Base-by-base conservation (phyloP, 1,140 invertebrate genomes). In the Saccostrea glomerata region DNA sequence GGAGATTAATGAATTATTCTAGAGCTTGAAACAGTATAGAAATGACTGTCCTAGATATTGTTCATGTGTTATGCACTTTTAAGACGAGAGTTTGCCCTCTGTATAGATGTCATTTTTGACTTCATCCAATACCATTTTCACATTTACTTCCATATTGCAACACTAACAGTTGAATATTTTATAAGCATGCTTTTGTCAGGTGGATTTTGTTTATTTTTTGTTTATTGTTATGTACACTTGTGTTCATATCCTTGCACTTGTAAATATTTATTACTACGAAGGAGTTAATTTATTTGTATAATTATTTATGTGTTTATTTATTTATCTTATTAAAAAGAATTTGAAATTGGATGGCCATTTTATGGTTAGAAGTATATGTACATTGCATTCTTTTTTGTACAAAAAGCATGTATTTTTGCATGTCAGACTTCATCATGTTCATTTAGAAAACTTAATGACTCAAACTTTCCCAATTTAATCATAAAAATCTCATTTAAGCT, bases 161-260 rank as follows among this genome's bases (percentile, higher is more conserved):
- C 70, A 30, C 70, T 77, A 77, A 77, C 70, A 12, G 9, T 30
- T n/a, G 23, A 66, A 13, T 77, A 77, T 40, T 36, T 25, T 77
- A 36, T 77, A 77, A 30, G 70, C 70, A 77, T 77, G 70, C 70
- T 77, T 77, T 77, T 77, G 25, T 30, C 13, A 15, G 30, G 25
- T 77, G 25, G 30, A 12, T 13, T 30, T 77, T 77, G 23, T 36
- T 77, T 17, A 66, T n/a, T 7, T 66, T 66, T 66, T 23, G 9
- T 23, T 66, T 66, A 36, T 36, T 36, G 30, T 36, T 36, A 36
- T 36, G 30, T 36, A n/a, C 60, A 77, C 30, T 36, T 77, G 25
- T 77, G 70, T 77, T 30, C 70, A 77, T 77, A 77, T 77, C n/a
- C n/a, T 20, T 63, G 58, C 58, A 63, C 58, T n/a, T 47, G 47